A percentile compares a stretch with the other conserved stretches of the same genome.
These are phyloP conservation scores for Ruditapes philippinarum DNA, from an alignment of 1,140 invertebrate genomes.

Conservation along the genomic window DNA sequence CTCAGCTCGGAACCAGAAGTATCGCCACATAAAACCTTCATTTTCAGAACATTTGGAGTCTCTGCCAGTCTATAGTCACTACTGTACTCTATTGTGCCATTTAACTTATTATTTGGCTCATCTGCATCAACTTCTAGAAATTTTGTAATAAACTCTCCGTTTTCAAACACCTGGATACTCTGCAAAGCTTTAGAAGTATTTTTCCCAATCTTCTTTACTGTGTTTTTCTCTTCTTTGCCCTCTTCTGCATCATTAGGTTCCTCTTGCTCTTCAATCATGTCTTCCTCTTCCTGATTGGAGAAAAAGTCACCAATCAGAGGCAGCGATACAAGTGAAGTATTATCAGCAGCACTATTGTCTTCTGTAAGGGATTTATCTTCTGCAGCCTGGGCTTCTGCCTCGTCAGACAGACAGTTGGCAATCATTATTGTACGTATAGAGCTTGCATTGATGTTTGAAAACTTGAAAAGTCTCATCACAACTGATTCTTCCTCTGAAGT, in stretches of 20 bases:
- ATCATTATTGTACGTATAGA: conserved; percentile 92
- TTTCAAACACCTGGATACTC: conserved; percentile 71
- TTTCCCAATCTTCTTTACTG: neutral
- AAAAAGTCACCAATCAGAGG: conserved; percentile 51
- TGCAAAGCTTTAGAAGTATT: conserved; percentile 64
- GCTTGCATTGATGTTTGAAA: conserved; percentile 94
- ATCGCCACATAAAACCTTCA: neutral
- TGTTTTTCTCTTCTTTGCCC: neutral
- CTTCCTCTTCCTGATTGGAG: conserved; percentile 54
- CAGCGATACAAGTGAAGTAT: neutral
- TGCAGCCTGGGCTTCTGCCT: neutral
- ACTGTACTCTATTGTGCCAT: conserved; percentile 75
- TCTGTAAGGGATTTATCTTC: neutral
- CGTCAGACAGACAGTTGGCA: conserved; percentile 89
- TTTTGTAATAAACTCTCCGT: conserved; percentile 70
- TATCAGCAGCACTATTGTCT: neutral
- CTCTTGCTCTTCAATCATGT: conserved; percentile 28
- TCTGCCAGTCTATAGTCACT: conserved; percentile 77
- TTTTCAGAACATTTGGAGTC: neutral
- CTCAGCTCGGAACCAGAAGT: conserved; percentile 46
- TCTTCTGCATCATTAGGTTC: conserved; percentile 22
- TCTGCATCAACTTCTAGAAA: conserved; percentile 71
- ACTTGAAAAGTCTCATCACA: conserved; percentile 92
- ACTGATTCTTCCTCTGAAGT: conserved; percentile 94
- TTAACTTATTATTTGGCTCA: conserved; percentile 62